Base-by-base conservation (phyloP, 2,797 vertebrate species). In the Enteromius paludinosus region DNA sequence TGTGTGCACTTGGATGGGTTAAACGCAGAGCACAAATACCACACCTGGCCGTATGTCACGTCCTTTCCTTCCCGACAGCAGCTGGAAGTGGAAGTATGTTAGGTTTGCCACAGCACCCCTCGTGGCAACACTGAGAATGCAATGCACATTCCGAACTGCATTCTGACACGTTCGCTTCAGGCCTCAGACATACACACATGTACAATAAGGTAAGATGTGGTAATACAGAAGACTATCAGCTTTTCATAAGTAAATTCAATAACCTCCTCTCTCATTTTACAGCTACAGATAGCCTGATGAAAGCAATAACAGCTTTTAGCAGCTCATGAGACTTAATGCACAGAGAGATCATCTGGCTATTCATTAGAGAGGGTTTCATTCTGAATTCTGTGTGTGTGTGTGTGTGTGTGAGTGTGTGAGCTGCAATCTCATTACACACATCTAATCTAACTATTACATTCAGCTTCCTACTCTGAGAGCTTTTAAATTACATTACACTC, bases 271-370 rank as follows among this genome's bases (percentile, higher is more conserved):
- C 49, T 54, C 78, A 52, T 49, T 66, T 82, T 45, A 75, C 28
- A 75, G 74, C 71, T 77, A 73, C 45, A 83, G 77, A 72, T 68
- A 71, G 71, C 28, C 77, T 30, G 49, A 78, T 78, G 45, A 84
- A 87, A 81, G 74, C 79, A 87, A 82, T 81, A 85, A 81, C 78
- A 72, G 64, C 54, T 62, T 68, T 71, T 66, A 84, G 64, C 9
- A 2, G 49, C 47, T 82, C 79, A 43, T 54, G 74, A 73, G 43
- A 82, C 59, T 82, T 78, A 35, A 72, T 72, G 62, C 73, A 70
- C 33, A 45, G 79, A 68, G 45, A 84, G 83, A 84, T 74, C 43
- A 82, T 61, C 75, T 52, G 23, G 20, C 81, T 79, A 75, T 82
- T 83, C 80, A 78, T 82, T 85, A 78, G 30, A 69, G 72, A 70